Conservation (phyloP, 2,888 invertebrate species). For the Drosophila mercatorum region DNA sequence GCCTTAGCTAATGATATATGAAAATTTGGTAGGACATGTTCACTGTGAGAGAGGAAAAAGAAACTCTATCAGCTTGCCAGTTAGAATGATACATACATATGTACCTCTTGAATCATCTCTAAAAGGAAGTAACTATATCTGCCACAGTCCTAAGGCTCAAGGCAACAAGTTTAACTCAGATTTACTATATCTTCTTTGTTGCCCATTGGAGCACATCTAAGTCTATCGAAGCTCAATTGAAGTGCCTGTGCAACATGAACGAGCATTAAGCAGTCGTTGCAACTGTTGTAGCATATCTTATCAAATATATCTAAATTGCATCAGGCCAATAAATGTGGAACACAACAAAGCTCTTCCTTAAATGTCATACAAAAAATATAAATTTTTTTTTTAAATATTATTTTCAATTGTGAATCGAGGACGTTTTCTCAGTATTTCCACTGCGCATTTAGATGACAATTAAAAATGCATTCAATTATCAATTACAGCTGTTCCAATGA, state of each 20-base stretch:
- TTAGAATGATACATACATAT: no score
- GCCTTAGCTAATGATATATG: no score
- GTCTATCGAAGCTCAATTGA: no score
- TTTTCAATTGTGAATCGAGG: constrained; percentile 10
- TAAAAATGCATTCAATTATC: constrained; percentile 24
- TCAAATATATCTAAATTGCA: not conserved
- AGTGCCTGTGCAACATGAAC: not conserved
- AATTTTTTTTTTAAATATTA: not conserved
- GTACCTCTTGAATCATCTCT: no score
- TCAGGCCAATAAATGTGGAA: not conserved
- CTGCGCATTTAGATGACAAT: constrained; percentile 64
- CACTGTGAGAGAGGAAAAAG: no score
- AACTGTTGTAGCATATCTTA: not conserved
- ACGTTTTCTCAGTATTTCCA: constrained; percentile 21
- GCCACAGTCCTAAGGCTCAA: not conserved
- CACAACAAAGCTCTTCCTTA: not conserved
- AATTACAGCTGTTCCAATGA: constrained; percentile 50
- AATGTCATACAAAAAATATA: not conserved
- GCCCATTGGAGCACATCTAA: no score
- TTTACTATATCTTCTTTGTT: no score
- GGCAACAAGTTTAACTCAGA: not conserved
- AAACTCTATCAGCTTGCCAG: no score
- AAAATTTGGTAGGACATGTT: no score
- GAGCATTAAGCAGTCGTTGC: not conserved
- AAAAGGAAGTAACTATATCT: not conserved